Evolutionary conservation across 2,797 vertebrate genomes (phyloP), one percentile per base, ranked within the genome.

Genomic region (Brachyalestes nurse): DNA sequence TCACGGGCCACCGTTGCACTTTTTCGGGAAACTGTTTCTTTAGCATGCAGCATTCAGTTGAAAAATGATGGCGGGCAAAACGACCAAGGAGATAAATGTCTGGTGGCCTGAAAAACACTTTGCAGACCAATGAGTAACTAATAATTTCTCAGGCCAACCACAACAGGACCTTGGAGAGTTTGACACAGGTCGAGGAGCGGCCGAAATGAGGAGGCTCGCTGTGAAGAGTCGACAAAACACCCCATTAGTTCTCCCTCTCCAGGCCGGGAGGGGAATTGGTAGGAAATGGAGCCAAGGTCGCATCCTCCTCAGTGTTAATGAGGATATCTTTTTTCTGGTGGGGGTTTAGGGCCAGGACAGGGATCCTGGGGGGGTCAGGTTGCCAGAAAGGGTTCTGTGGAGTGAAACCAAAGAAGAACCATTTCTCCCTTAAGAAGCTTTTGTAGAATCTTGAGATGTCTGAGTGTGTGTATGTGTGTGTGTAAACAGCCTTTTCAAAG

Each of bases 161-260:
- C 84, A 80, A 71, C 70, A 69, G 77, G 73, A 77, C 81, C 80
- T 82, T n/a, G 55, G 80, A 84, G 72, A 66, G 74, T 73, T 71
- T 45, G 49, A 53, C 45, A n/a, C 58, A 72, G 69, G 61, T 47
- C 64, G 23, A 73, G 69, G 60, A 66, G 49, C 19, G 25, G 60
- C 47, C 69, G 14, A 28, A 23, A 64, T 14, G 49, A 42, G 42
- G 5, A 28, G 21, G 61, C 28, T 55, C 5, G 42, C 40, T 23
- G 65, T 23, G 78, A 66, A 61, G 51, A 38, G 51, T 38, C 55
- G 67, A 40, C 38, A 61, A 51, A 78, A 79, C 19, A 79, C 42
- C 10, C 23, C 42, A 38, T 72, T 58, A 69, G 55, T 80, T 78
- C 55, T 47, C 25, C 23, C 65, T 72, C 74, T 66, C 62, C 60